Conservation (phyloP, 2,888 invertebrate species). For the Chrysotoxum bicinctum region DNA sequence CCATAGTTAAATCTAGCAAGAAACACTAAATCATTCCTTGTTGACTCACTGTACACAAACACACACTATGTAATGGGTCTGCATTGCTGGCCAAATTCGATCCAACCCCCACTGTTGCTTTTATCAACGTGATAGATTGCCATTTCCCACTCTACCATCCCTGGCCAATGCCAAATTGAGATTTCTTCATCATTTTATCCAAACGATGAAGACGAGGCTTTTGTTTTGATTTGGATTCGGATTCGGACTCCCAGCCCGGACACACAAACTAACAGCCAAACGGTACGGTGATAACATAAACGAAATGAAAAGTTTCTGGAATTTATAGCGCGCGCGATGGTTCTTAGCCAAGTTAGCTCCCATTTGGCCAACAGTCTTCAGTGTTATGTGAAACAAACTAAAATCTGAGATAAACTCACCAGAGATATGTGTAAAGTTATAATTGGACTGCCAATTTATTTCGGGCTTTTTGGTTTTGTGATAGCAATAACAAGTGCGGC, state of each 20-base stretch:
- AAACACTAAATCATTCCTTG: neutral
- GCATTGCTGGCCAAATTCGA: slow-evolving; percentile 25
- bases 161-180: slow-evolving; percentile 28
- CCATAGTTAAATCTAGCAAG: neutral
- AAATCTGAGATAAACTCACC: slow-evolving; percentile 37
- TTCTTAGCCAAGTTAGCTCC: slow-evolving; percentile 21
- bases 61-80: neutral
- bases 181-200: slow-evolving; percentile 54
- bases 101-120: slow-evolving; percentile 25
- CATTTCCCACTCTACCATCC: slow-evolving; percentile 42
- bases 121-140: slow-evolving; percentile 42
- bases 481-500: slow-evolving; percentile 39
- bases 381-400: slow-evolving; percentile 28
- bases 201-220: slow-evolving; percentile 40
- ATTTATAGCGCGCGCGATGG: slow-evolving; percentile 53
- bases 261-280: slow-evolving; percentile 19
- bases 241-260: slow-evolving; percentile 31
- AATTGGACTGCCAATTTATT: slow-evolving; percentile 25
- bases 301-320: slow-evolving; percentile 56
- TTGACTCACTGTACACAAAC: neutral
- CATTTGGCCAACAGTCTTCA: slow-evolving; percentile 38
- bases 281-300: slow-evolving; percentile 32
- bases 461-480: slow-evolving; percentile 44
- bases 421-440: slow-evolving; percentile 58
- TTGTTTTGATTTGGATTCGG: slow-evolving; percentile 46